Evolutionary conservation across 1,140 invertebrate species (phyloP).

Genomic region (Caenorhabditis remanei): DNA sequence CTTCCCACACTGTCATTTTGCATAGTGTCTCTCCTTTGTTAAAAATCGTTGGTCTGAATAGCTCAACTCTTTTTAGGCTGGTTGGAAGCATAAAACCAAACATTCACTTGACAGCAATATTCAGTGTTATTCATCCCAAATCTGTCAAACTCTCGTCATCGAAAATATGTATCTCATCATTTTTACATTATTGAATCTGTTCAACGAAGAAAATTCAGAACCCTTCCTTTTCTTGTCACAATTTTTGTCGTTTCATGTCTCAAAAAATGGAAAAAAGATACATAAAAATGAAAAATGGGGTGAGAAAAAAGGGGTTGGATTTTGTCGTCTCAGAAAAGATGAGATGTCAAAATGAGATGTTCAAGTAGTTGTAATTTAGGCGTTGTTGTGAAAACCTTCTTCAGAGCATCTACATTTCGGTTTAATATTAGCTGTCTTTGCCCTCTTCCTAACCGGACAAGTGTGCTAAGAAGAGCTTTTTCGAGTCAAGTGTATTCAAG

Average conservation of each 20-base stretch:
- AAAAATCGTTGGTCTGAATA: background rate
- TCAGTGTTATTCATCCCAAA: constrained; percentile 1
- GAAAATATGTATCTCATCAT: constrained; percentile 7
- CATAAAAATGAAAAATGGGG: constrained; percentile 15
- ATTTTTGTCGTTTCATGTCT: background rate
- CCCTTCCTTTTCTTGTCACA: background rate
- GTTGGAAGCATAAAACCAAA: background rate
- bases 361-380: constrained; percentile 49
- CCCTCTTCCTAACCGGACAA: constrained; percentile 17
- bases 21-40: background rate
- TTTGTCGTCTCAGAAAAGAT: background rate
- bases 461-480: background rate
- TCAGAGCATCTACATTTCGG: constrained; percentile 30
- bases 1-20: constrained; percentile 3
- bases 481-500: constrained; percentile 3
- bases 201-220: background rate
- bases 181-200: constrained; percentile 48
- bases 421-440: background rate
- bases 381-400: background rate
- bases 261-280: background rate
- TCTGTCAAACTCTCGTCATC: constrained; percentile 12
- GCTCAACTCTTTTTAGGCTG: background rate
- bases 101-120: background rate
- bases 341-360: constrained; percentile 51
- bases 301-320: background rate